Conservation (phyloP, 1,140 invertebrate species). For the Lamellibrachia luymesi region DNA sequence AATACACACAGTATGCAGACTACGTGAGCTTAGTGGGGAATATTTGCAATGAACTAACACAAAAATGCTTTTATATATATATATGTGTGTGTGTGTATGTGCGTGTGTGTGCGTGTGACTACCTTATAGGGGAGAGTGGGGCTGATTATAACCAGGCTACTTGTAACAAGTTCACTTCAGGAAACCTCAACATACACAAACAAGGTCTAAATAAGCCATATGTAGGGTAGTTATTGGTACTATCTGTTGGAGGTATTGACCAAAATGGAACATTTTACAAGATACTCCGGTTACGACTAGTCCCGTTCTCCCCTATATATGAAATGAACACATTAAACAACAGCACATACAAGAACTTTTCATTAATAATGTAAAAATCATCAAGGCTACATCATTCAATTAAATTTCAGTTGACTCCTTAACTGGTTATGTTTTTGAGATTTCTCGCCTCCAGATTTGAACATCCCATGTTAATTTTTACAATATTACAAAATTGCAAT, state of each 20-base stretch:
- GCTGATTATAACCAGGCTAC: neutral
- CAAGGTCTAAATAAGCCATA: neutral
- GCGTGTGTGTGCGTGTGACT: no score
- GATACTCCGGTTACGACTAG: neutral
- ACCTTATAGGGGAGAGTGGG: neutral
- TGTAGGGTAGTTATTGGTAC: neutral
- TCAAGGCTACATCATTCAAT: neutral
- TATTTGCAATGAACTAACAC: neutral
- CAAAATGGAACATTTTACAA: neutral
- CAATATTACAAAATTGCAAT: neutral
- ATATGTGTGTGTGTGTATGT: neutral
- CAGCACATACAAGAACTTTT: neutral
- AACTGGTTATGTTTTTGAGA: neutral
- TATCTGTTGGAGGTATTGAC: neutral
- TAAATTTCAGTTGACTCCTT: neutral
- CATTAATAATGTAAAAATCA: neutral
- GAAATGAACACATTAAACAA: neutral
- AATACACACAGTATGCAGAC: neutral
- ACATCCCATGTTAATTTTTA: neutral
- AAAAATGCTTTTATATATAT: neutral
- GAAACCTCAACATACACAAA: neutral
- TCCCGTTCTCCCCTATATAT: neutral
- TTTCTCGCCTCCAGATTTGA: neutral
- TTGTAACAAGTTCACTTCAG: neutral
- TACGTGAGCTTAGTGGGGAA: neutral